Base-by-base conservation (phyloP, 2,888 invertebrate genomes). In the Drosophila maculinotata region DNA sequence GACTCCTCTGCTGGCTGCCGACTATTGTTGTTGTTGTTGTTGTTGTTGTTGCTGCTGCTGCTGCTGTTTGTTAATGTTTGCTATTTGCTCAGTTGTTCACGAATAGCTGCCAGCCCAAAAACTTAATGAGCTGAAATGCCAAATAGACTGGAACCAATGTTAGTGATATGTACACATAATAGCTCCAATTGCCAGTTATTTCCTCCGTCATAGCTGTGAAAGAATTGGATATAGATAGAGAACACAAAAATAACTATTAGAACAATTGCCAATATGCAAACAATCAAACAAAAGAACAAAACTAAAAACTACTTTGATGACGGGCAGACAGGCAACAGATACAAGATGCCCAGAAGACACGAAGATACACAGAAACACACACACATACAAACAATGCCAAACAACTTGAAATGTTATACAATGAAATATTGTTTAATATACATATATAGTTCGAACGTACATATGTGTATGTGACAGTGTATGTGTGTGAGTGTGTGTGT, bases 21-120 rank as follows among this genome's bases (percentile, higher is more conserved):
- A 6, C 42, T 36, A 42, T 23, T 12, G 23, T 7, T 41, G 17
- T 12, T 39, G 23, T 20, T 26, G 23, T n/a, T 36, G 14, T 8
- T 25, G n/a, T 8, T 53, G 26, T 1, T 53, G 14, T n/a, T 42
- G 25, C 9, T 41, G 17, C n/a, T 39, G 23, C 14, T 26, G 23
- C 9, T 36, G 7, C 20, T 65, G 35, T 25, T 41, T 15, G 20
- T 31, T 47, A 54, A 33, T 57, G 28, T 26, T 15, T 31, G 33
- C 12, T 87, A 58, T 87, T 86, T 88, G 70, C 89, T 90, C 81
- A 92, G 83, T 92, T 92, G 87, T 92, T 92, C 57, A 92, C 89
- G 73, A 91, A 92, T 70, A 92, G 79, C 79, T 91, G 89, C 91
- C 92, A 92, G 70, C 92, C 92, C 80, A 92, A 90, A 89, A 91